Evolutionary conservation across 2,797 vertebrate species (phyloP).

Genomic region (Coregonus ussuriensis): DNA sequence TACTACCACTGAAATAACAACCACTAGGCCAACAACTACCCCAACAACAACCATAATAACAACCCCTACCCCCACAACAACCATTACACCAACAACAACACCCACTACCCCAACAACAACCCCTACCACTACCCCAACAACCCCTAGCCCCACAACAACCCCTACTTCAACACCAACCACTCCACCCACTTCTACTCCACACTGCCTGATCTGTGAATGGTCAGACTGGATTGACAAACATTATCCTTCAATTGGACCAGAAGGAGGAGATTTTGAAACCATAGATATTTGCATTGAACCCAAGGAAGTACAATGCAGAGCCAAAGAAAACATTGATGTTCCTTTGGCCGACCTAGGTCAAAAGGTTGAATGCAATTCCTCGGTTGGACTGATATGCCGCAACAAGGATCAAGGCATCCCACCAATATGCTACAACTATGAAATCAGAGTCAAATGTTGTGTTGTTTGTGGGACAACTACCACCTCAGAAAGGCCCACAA

Average conservation of each 20-base stretch:
- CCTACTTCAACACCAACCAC: neutral
- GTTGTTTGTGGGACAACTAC: neutral
- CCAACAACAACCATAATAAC: too few species aligned
- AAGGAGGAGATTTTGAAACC: constrained; percentile 76
- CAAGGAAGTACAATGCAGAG: constrained; percentile 68
- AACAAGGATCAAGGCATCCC: constrained; percentile 49
- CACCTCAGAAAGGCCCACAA: neutral
- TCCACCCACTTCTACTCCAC: neutral
- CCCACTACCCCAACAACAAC: too few species aligned
- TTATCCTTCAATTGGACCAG: constrained; percentile 36
- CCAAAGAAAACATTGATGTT: constrained; percentile 54
- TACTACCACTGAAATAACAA: too few species aligned
- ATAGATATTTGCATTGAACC: constrained; percentile 73
- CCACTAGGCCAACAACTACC: too few species aligned
- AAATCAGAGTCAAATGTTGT: constrained; percentile 74
- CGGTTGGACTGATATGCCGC: constrained; percentile 68
- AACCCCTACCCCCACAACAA: too few species aligned
- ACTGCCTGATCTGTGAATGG: constrained; percentile 63
- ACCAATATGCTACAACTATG: constrained; percentile 70
- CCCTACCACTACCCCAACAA: too few species aligned
- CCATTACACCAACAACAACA: too few species aligned
- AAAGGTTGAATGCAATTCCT: constrained; percentile 64
- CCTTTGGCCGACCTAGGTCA: constrained; percentile 61
- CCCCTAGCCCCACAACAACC: too few species aligned
- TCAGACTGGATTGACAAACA: constrained; percentile 72